phyloP scores from a whole-genome alignment of 2,888 invertebrate genomes.

The Lomographa bimaculata region DNA sequence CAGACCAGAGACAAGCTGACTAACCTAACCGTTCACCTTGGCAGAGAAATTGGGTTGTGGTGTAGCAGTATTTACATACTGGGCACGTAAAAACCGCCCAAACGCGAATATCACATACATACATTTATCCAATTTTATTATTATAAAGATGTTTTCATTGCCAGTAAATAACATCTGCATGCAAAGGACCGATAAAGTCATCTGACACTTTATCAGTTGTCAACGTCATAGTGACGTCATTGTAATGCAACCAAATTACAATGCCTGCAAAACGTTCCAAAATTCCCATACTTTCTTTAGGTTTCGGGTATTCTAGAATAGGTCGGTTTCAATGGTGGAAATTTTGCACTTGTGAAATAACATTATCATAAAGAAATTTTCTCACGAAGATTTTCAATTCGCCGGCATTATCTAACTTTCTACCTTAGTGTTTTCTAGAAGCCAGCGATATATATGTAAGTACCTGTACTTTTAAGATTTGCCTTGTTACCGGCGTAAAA shows the following conservation, averaged over 20 bases:
- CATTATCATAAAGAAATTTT: slow-evolving; percentile 15
- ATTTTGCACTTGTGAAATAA: slow-evolving; percentile 6
- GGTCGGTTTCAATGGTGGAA: slow-evolving; percentile 2
- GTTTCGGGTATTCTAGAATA: slow-evolving; percentile 3
- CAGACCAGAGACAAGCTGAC: no score
- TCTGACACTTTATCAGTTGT: slow-evolving; percentile 18
- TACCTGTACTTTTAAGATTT: slow-evolving; percentile 4
- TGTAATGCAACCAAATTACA: slow-evolving; percentile 7
- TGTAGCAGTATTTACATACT: no score
- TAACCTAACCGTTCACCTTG: no score
- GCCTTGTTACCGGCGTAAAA: slow-evolving; percentile 7
- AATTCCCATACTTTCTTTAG: not conserved
- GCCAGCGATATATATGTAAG: slow-evolving; percentile 8
- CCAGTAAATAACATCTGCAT: slow-evolving; percentile 8
- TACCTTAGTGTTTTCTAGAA: slow-evolving; percentile 14
- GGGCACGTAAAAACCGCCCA: no score
- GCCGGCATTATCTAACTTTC: slow-evolving; percentile 10
- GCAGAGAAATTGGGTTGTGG: no score
- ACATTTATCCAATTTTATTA: no score
- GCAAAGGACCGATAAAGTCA: slow-evolving; percentile 13
- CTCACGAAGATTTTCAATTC: slow-evolving; percentile 15
- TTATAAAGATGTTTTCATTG: no score
- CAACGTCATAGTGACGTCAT: slow-evolving; percentile 17
- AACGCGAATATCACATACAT: no score
- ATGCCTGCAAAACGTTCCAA: not conserved